Evolutionary conservation across 1,140 invertebrate species (phyloP).

Genomic region (Melipona quadrifasciata): DNA sequence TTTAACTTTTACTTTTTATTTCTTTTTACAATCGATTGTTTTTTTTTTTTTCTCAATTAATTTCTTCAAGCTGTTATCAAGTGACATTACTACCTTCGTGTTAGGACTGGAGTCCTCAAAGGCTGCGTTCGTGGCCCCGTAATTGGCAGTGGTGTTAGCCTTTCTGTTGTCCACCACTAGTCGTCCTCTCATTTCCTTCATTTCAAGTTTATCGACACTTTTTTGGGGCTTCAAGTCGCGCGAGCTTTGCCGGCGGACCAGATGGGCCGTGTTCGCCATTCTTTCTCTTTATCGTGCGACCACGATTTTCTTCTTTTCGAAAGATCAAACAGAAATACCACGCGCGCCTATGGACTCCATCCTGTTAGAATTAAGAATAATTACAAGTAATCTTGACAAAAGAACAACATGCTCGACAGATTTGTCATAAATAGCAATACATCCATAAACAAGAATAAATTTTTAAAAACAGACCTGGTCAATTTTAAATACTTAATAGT

Average conservation of each 20-base stretch:
- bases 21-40: background rate
- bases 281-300: constrained; percentile 38
- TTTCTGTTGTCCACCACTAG: constrained; percentile 89
- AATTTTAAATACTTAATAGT: background rate
- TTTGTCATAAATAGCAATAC: background rate
- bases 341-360: constrained; percentile 74
- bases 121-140: constrained; percentile 92
- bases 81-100: constrained; percentile 74
- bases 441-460: background rate
- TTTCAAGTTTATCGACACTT: constrained; percentile 91
- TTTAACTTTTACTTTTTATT: background rate
- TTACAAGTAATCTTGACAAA: background rate
- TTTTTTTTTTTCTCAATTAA: background rate
- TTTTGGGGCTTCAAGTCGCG: constrained; percentile 90
- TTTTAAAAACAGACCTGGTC: background rate
- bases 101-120: constrained; percentile 92
- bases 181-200: constrained; percentile 91
- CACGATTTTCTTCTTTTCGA: constrained; percentile 23
- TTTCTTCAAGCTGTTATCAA: background rate
- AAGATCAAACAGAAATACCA: constrained; percentile 70
- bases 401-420: background rate
- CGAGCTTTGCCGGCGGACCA: constrained; percentile 92
- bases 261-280: constrained; percentile 94
- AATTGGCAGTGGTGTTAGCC: constrained; percentile 83
- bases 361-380: constrained; percentile 65